phyloP scores from a whole-genome alignment of 2,113 vertebrate species.

The Festucalex cinctus region DNA sequence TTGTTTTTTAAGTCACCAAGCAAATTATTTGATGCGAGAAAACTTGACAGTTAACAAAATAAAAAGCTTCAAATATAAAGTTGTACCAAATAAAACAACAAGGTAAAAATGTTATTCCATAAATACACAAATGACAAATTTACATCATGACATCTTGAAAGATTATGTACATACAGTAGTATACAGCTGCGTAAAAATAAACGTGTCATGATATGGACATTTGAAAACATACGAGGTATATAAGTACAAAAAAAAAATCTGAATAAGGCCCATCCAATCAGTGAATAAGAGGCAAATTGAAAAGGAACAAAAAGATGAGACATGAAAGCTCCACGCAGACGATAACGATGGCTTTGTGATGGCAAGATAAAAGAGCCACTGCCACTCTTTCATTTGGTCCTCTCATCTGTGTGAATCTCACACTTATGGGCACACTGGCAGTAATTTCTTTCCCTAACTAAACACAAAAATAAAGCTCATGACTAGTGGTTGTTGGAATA shows the following conservation, averaged over 20 bases:
- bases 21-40: conserved; percentile 74
- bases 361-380: conserved; percentile 66
- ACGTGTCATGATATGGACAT: conserved; percentile 60
- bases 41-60: conserved; percentile 65
- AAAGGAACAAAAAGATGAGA: conserved; percentile 57
- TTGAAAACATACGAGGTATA: conserved; percentile 87
- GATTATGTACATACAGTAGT: conserved; percentile 73
- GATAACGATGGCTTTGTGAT: conserved; percentile 77
- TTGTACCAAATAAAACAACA: conserved; percentile 65
- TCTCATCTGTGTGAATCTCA: conserved; percentile 62
- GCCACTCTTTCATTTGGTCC: conserved; percentile 69
- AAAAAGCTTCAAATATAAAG: conserved; percentile 59
- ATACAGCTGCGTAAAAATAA: conserved; percentile 76
- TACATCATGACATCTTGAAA: conserved; percentile 67
- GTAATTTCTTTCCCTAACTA: conserved; percentile 43
- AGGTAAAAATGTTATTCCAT: conserved; percentile 46
- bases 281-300: conserved; percentile 74
- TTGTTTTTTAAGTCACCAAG: conserved; percentile 67
- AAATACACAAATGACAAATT: conserved; percentile 70
- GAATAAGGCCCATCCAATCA: conserved; percentile 90
- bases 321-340: conserved; percentile 72
- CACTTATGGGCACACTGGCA: conserved; percentile 69
- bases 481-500: conserved; percentile 77
- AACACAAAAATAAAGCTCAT: conserved; percentile 51
- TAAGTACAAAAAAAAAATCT: conserved; percentile 75